Percentiles rank a stretch among this genome's conserved stretches.
phyloP scores from a whole-genome alignment of 2,888 invertebrate species.

The Dicycla oo region DNA sequence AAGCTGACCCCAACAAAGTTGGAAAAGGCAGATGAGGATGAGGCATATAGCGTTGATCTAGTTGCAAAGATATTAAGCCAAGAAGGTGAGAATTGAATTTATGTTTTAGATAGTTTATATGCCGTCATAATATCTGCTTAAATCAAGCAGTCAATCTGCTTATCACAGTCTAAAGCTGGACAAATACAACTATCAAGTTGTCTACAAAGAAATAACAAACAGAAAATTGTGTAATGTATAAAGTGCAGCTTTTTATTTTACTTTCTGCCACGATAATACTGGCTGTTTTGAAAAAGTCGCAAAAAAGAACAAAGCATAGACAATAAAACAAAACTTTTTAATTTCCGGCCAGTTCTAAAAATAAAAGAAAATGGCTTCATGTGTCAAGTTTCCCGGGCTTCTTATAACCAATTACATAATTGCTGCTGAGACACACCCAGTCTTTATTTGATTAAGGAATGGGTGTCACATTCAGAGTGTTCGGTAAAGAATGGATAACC shows the following conservation, averaged over 20 bases:
- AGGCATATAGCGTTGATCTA: too few relatives aligned
- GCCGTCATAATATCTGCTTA: too few relatives aligned
- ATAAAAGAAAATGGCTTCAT: constrained; percentile 28
- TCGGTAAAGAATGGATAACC: too few relatives aligned
- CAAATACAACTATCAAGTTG: too few relatives aligned
- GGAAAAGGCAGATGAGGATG: not conserved
- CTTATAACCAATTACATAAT: constrained; percentile 44
- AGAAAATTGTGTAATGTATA: too few relatives aligned
- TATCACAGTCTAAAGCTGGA: too few relatives aligned
- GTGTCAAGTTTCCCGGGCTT: constrained; percentile 5
- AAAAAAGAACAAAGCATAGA: not conserved
- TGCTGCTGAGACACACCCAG: constrained; percentile 16
- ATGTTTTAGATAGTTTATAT: too few relatives aligned
- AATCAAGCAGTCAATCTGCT: too few relatives aligned
- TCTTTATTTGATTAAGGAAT: constrained; percentile 7
- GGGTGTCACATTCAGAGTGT: not conserved
- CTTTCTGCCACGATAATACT: not conserved
- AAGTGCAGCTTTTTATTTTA: too few relatives aligned
- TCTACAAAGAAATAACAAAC: too few relatives aligned
- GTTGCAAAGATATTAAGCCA: too few relatives aligned
- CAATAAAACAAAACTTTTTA: constrained; percentile 12
- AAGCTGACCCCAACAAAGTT: not conserved
- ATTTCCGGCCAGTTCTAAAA: constrained; percentile 40
- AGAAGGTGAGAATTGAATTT: too few relatives aligned
- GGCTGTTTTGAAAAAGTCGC: not conserved